Conservation (phyloP, 2,797 vertebrate genomes). For the Gephyroberyx darwinii region DNA sequence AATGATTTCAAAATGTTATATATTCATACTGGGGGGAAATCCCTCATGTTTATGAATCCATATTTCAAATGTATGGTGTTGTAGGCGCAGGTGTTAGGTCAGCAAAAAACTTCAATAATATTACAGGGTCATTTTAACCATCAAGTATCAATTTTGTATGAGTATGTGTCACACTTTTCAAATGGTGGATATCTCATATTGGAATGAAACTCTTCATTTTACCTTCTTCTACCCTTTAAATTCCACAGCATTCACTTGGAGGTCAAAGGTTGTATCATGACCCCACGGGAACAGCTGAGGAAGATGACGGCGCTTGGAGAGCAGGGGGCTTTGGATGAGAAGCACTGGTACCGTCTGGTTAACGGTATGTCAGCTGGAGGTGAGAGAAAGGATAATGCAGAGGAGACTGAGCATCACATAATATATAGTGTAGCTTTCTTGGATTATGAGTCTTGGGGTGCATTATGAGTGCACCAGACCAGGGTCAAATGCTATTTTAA, state of each 20-base stretch:
- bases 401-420: background rate
- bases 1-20: no score
- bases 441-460: background rate
- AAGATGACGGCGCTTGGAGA: constrained; percentile 88
- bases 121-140: background rate
- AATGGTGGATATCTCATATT: background rate
- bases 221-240: constrained; percentile 5
- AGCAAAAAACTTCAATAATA: background rate
- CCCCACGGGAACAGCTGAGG: constrained; percentile 88
- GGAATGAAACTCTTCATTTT: background rate
- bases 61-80: no score
- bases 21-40: no score
- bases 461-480: background rate
- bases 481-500: background rate
- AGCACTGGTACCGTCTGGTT: constrained; percentile 88
- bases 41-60: no score
- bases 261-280: constrained; percentile 81
- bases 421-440: background rate
- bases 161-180: background rate
- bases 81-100: background rate
- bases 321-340: constrained; percentile 87
- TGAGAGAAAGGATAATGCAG: constrained; percentile 62
- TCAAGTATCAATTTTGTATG: background rate
- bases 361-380: constrained; percentile 90
- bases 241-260: constrained; percentile 35